Evolutionary conservation across 1,140 invertebrate genomes (phyloP).

Genomic region (Drosophila equinoxialis): DNA sequence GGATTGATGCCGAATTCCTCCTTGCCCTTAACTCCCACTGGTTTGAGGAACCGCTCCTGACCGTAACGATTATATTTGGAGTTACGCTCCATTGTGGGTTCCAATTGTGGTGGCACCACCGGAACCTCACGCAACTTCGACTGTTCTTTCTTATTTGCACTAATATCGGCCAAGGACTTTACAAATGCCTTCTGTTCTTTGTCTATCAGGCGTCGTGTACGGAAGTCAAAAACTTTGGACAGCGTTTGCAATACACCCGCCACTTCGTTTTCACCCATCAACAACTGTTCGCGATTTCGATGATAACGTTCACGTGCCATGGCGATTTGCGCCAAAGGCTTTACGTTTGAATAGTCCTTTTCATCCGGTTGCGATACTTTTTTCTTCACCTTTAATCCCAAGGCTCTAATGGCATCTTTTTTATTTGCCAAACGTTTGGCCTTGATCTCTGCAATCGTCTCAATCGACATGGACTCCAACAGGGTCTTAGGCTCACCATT

Average conservation of each 20-base stretch:
- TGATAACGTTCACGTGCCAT: slow-evolving; percentile 38
- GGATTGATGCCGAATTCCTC: slow-evolving; percentile 99
- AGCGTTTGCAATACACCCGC: slow-evolving; percentile 13
- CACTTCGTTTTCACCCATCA: slow-evolving; percentile 41
- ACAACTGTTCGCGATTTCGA: slow-evolving; percentile 3
- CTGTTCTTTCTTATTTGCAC: slow-evolving; percentile 95
- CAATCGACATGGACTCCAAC: slow-evolving; percentile 96
- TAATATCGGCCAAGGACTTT: slow-evolving; percentile 87
- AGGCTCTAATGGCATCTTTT: slow-evolving; percentile 92
- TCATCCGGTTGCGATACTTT: not conserved
- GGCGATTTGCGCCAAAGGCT: slow-evolving; percentile 4
- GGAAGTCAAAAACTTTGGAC: slow-evolving; percentile 10
- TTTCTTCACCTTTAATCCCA: not conserved
- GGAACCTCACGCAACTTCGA: slow-evolving; percentile 89
- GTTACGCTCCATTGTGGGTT: slow-evolving; percentile 91
- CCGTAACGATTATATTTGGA: slow-evolving; percentile 97
- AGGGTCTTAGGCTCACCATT: slow-evolving; percentile 76
- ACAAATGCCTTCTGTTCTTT: slow-evolving; percentile 83
- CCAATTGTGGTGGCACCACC: slow-evolving; percentile 95
- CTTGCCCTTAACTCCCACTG: slow-evolving; percentile 86
- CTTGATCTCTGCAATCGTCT: slow-evolving; percentile 98
- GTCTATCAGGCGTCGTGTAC: not conserved
- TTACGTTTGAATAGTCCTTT: not conserved
- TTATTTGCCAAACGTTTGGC: slow-evolving; percentile 98
- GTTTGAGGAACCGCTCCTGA: slow-evolving; percentile 89